Evolutionary conservation across 2,113 vertebrate species (phyloP), one percentile per base, ranked within the genome.

Genomic region (Stercorarius parasiticus): DNA sequence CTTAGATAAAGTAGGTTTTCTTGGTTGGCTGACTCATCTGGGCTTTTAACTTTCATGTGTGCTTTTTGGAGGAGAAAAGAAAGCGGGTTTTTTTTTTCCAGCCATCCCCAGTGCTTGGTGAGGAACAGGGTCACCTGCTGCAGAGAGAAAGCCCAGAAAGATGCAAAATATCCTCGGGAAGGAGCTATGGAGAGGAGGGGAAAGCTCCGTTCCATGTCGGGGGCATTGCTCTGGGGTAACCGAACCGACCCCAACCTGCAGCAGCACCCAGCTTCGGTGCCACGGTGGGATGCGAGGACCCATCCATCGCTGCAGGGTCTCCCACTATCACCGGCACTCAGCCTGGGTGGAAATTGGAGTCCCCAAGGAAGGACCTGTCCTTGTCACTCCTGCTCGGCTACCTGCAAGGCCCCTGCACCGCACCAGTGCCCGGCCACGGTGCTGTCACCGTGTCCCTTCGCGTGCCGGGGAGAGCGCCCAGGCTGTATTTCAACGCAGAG

Each of bases 71-170:
- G 70, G 65, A 49, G 74, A 65, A 50, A 49, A 23, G 14, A 45
- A 36, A 6, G 42, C 12, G 43, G 43, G 17, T 34, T 58, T 45
- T 52, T 69, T 65, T 45, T 67, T 76, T 61, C 73, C 95, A 90
- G 62, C 42, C 7, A 0, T 25, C 13, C 49, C 6, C 8, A 0
- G 23, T 6, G 66, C 50, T 61, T 1, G 0, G 20, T 2, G 58
- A 34, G 69, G 82, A 90, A 7, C 58, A 25, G 19, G 61, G 52
- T 4, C 21, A 21, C 11, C 21, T 42, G 22, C 72, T 23, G 67
- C 53, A 7, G 64, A 34, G 40, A 56, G 26, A 40, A 32, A 82
- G 40, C 59, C 50, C 65, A 19, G 27, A 32, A 14, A 6, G 59
- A 21, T 3, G 7, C 45, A 15, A 6, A 82, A 5, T 14, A 32